phyloP scores from a whole-genome alignment of 2,797 vertebrate species.

The Catharus ustulatus region DNA sequence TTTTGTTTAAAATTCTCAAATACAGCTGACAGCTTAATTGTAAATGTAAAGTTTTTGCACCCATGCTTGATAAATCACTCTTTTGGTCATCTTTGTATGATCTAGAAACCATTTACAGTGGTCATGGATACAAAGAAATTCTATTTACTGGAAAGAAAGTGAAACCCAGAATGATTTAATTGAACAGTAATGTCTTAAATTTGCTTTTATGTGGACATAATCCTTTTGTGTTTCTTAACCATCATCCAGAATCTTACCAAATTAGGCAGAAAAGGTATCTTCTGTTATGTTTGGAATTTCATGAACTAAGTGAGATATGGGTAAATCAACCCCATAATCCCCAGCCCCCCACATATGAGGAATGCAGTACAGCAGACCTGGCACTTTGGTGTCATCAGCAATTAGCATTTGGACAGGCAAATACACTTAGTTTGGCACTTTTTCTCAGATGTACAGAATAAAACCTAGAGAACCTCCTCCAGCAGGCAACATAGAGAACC shows the following conservation, averaged over 20 bases:
- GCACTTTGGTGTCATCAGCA: not conserved
- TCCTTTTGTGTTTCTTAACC: not conserved
- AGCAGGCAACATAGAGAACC: not conserved
- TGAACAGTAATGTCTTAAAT: not conserved
- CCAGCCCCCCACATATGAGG: not conserved
- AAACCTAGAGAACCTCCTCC: not conserved
- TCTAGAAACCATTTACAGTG: not conserved
- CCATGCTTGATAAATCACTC: not conserved
- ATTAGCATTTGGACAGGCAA: not conserved
- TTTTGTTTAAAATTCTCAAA: not conserved
- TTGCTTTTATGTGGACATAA: not conserved
- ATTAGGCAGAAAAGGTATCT: not conserved
- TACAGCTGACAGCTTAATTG: not conserved
- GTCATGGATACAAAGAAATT: not conserved
- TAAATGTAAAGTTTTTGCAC: not conserved
- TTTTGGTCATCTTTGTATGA: not conserved
- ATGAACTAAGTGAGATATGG: not conserved
- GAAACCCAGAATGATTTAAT: not conserved
- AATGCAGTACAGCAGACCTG: not conserved
- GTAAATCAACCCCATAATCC: not conserved
- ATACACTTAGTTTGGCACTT: not conserved
- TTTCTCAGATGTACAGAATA: not conserved
- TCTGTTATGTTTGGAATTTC: not conserved
- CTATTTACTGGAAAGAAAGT: not conserved
- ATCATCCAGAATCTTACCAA: not conserved